phyloP scores from a whole-genome alignment of 2,797 vertebrate species.

The Psittacula echo region DNA sequence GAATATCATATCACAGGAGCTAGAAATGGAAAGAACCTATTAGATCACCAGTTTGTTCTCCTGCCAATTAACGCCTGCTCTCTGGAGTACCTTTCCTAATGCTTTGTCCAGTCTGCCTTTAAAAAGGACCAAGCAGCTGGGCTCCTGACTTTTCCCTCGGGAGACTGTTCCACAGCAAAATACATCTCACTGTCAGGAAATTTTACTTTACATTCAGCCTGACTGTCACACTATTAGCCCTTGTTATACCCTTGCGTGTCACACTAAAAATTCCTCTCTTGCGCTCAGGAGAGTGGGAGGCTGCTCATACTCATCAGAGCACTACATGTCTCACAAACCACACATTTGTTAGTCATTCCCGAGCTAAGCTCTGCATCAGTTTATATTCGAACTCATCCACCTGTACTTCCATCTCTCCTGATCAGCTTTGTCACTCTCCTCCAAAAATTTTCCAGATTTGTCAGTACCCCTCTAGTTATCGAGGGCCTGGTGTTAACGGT shows the following conservation, averaged over 20 bases:
- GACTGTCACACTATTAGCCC: conserved; percentile 52
- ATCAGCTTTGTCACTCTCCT: background rate
- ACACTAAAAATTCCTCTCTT: conserved; percentile 16
- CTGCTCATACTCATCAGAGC: conserved; percentile 29
- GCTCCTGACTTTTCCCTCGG: background rate
- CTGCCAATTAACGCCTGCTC: background rate
- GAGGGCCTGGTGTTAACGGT: background rate
- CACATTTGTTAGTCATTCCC: conserved; percentile 52
- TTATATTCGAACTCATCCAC: background rate
- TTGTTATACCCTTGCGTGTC: background rate
- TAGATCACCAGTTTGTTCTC: background rate
- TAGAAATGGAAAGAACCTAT: conserved; percentile 5
- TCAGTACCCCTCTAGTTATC: background rate
- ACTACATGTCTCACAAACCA: conserved; percentile 35
- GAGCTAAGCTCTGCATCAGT: background rate
- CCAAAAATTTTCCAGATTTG: background rate
- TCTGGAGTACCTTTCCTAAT: background rate
- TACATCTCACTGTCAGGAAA: conserved; percentile 13
- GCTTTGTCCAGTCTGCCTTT: background rate
- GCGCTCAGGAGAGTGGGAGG: conserved; percentile 34
- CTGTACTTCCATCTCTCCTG: conserved; percentile 15
- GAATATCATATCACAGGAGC: background rate
- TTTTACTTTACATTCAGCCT: conserved; percentile 27
- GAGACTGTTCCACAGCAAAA: conserved; percentile 13
- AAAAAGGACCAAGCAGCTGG: conserved; percentile 11